Evolutionary conservation across 2,797 vertebrate species (phyloP), one percentile per base, ranked within the genome.

Genomic region (Chaunax sp.): DNA sequence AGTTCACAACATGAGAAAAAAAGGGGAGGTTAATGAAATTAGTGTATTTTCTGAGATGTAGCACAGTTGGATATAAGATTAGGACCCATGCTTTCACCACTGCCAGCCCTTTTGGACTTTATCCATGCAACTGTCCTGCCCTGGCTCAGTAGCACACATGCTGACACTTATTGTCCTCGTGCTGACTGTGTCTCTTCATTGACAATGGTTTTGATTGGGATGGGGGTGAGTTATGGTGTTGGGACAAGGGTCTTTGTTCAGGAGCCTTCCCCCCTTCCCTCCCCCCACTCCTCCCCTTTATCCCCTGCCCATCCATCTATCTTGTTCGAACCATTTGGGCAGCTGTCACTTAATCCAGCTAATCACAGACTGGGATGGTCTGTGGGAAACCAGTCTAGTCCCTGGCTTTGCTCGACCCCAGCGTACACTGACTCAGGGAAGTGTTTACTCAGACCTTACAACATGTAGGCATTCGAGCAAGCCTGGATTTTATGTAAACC

Each of bases 271-370:
- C 86, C 89, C 69, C 80, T 86, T 86, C 87, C 86, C 81, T 83
- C 75, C 28, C 84, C 84, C 82, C 81, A 82, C 76, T 78, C 75
- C 78, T 77, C 79, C 69, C 72, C 84, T 76, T 87, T 86, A 89
- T 88, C 88, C 89, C 72, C 79, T 78, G 75, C 85, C 85, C 87
- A 87, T 91, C 89, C 88, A 90, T 90, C 89, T 89, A 90, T 90
- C 89, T 92, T 90, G 91, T 86, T 89, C 87, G 80, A 90, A 90
- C 90, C 92, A 91, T 93, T 94, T 92, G 89, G 92, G 94, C 94
- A 95, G 94, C 94, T 95, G 94, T 94, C 94, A 93, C 90, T 93
- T 95, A 95, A 95, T 94, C 94, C 94, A 92, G 90, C 93, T 94
- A 95, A 95, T 94, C 93, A 92, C 89, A 89, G 89, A 88, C 88